Evolutionary conservation across 2,797 vertebrate genomes (phyloP), one percentile per base, ranked within the genome.

Genomic region (Lithobates sylvaticus): DNA sequence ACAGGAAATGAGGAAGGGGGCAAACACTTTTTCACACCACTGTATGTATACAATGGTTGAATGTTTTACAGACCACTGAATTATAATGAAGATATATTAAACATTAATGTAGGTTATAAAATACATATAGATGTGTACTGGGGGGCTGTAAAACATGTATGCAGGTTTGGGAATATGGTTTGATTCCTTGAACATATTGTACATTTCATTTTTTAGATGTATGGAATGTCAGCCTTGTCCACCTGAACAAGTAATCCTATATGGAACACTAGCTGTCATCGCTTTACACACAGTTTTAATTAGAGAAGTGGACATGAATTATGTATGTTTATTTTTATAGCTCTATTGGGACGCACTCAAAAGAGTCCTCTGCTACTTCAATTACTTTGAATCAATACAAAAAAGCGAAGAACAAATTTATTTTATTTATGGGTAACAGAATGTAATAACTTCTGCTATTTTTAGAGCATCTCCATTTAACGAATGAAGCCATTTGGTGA

Each of bases 351-450:
- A 68, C 70, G 75, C 87, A 47, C 75, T 74, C 78, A 88, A 81
- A 89, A 89, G 81, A 92, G 81, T 89, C 44, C 18, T 47, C 67
- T 80, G 88, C 84, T 88, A 88, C 61, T 91, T 76, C 86, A 92
- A 93, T 90, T 88, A 84, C 77, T 88, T 77, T 88, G 84, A 91
- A 89, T 91, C 88, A 90, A 89, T 89, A 89, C 36, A 67, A 23
- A 7, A 87, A 89, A 89, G 10, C 88, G 83, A 83, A 89, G 76
- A 73, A 85, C 47, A 87, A 84, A 80, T 85, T 65, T 88, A 93
- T 78, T 78, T 91, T 89, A 93, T 91, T 93, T 91, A 87, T 92
- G 86, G 89, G 68, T 90, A 89, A 89, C 85, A 76, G 86, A 85
- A 89, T 58, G 85, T 69, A 12, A 82, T 85, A 90, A 88, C n/a